A percentile compares a stretch with the other conserved stretches of the same genome.
Conservation (phyloP, 2,888 invertebrate genomes). For the Agriopis aurantiaria region DNA sequence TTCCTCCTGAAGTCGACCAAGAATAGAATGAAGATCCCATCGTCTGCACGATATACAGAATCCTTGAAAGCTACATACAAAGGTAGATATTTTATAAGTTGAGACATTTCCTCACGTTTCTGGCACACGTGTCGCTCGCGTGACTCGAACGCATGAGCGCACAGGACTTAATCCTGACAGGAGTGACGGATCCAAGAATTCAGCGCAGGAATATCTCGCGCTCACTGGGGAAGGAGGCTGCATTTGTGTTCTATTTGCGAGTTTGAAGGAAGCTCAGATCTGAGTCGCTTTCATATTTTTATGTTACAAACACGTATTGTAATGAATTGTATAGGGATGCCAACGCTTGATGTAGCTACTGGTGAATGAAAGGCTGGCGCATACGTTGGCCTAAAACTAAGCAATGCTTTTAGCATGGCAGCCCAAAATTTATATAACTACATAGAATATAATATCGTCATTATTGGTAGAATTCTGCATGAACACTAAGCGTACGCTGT, state of each 20-base stretch:
- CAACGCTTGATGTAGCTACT: not conserved
- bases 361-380: no score
- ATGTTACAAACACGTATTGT: not conserved
- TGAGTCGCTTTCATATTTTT: not conserved
- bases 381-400: no score
- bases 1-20: no score
- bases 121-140: conserved; percentile 1
- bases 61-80: not conserved
- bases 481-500: no score
- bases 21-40: no score
- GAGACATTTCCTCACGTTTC: not conserved
- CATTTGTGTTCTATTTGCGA: not conserved
- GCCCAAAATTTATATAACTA: no score
- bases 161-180: conserved; percentile 8
- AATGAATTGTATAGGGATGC: not conserved
- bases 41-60: not conserved
- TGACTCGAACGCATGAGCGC: not conserved
- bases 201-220: not conserved
- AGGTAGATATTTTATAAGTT: not conserved
- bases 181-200: not conserved
- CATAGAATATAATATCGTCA: no score
- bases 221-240: not conserved
- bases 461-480: no score
- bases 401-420: no score
- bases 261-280: not conserved